A percentile compares a stretch with the other conserved stretches of the same genome.
Evolutionary conservation across 2,888 invertebrate genomes (phyloP).

Genomic region (Drosophila limbata): DNA sequence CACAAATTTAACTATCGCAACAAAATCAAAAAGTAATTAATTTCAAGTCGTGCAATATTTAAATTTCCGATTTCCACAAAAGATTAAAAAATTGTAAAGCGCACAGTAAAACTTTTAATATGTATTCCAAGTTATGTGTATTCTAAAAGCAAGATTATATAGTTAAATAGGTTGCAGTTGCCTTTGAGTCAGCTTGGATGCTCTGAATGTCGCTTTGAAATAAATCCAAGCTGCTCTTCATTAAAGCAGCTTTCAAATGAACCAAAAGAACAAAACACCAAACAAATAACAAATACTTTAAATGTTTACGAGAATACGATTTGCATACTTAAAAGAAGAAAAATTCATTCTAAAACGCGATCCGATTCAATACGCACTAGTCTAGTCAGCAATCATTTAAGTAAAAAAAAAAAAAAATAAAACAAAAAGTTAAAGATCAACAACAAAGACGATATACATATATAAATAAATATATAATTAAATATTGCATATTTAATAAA

Average conservation of each 20-base stretch:
- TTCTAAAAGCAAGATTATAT: slow-evolving; percentile 57
- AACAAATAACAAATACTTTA: slow-evolving; percentile 38
- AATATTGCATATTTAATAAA: slow-evolving; percentile 41
- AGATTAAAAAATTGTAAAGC: slow-evolving; percentile 61
- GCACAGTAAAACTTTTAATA: slow-evolving; percentile 56
- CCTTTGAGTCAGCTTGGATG: slow-evolving; percentile 38
- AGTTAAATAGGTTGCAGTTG: slow-evolving; percentile 44
- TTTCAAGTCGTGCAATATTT: slow-evolving; percentile 54
- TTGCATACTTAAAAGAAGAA: slow-evolving; percentile 52
- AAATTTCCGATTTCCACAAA: slow-evolving; percentile 38
- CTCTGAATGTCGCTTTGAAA: slow-evolving; percentile 14
- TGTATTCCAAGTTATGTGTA: slow-evolving; percentile 51
- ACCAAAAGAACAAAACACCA: slow-evolving; percentile 63
- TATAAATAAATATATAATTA: slow-evolving; percentile 34
- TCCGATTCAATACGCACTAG: slow-evolving; percentile 68
- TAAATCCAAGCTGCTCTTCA: slow-evolving; percentile 19
- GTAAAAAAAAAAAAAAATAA: slow-evolving; percentile 19
- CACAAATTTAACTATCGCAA: slow-evolving; percentile 41
- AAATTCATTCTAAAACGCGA: slow-evolving; percentile 62
- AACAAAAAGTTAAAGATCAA: slow-evolving; percentile 53
- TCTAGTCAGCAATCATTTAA: slow-evolving; percentile 77
- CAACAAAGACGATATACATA: slow-evolving; percentile 38
- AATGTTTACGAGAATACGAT: slow-evolving; percentile 28
- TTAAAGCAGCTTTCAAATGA: slow-evolving; percentile 32
- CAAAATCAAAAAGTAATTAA: slow-evolving; percentile 53